Evolutionary conservation across 2,888 invertebrate species (phyloP), one percentile per base, ranked within the genome.

Genomic region (Baronia brevicornis): DNA sequence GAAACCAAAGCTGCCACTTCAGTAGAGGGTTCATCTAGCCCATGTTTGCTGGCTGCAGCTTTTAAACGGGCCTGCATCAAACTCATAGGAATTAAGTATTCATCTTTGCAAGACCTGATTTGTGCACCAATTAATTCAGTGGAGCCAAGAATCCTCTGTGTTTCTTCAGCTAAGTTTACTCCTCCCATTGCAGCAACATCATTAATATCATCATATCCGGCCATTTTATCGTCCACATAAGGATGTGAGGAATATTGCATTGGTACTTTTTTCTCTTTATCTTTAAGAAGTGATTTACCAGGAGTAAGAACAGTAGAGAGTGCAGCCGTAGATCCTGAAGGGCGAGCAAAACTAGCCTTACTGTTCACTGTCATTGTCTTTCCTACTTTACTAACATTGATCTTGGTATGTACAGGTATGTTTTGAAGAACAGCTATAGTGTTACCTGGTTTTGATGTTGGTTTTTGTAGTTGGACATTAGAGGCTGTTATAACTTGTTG

Each of bases 101-200:
- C 97, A 62, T 98, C 98, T 73, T 96, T 96, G 79, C 96, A 96
- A 0, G 97, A 97, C 33, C 88, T 79, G 39, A 93, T 92, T 68
- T 95, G 95, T 1, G 94, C 93, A 12, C 95, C 95, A 44, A 96
- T 93, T 68, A 94, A 90, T 57, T 96, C 95, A 1, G 95, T 93
- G 7, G 94, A 91, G 6, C 95, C 95, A 39, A 98, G 87, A 59
- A 98, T 98, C 70, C 95, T 90, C 70, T 96, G 96, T 18, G 94
- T 93, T 77, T 98, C 98, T 77, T 98, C 98, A 0, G 94, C 94
- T 55, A 98, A 86, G 82, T 98, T 98, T 33, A 98, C 98, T 28
- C 98, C 98, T 43, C 98, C 98, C 98, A 98, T 98, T 5, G 98
- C 97, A 14, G 98, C 97, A 6, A 98, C 98, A 82, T 98, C 98